These are phyloP conservation scores for Eubucco bourcierii DNA, from an alignment of 2,113 vertebrate genomes.

Conservation along the genomic window DNA sequence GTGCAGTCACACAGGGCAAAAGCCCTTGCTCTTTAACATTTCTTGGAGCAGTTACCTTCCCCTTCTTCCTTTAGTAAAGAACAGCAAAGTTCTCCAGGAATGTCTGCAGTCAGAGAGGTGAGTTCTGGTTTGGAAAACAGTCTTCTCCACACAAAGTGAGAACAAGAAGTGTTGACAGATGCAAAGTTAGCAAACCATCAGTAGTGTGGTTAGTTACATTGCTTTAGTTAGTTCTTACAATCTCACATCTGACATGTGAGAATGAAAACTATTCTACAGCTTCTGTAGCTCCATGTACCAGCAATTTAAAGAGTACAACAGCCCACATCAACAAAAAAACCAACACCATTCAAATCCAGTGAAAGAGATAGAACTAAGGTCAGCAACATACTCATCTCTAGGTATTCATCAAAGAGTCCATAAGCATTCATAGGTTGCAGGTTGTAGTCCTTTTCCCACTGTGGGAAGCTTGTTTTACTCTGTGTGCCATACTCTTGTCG, in stretches of 20 bases:
- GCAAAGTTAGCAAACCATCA: not conserved
- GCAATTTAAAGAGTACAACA: not conserved
- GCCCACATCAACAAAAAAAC: not conserved
- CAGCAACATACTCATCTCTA: constrained; percentile 92
- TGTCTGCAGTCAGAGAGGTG: not conserved
- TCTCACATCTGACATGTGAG: not conserved
- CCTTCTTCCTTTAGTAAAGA: not conserved
- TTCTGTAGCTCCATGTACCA: not conserved
- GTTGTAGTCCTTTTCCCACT: constrained; percentile 95
- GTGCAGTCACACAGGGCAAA: not conserved
- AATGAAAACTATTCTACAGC: not conserved
- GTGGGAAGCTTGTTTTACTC: constrained; percentile 81
- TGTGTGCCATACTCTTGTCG: constrained; percentile 82
- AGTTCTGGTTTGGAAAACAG: not conserved
- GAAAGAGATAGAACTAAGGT: not conserved
- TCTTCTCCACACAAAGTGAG: not conserved
- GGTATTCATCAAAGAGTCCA: constrained; percentile 95
- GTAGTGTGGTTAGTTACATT: not conserved
- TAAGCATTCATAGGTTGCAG: constrained; percentile 93
- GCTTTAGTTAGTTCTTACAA: not conserved
- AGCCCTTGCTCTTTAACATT: not conserved
- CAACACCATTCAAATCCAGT: not conserved
- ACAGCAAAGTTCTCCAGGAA: not conserved
- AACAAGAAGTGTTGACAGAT: not conserved
- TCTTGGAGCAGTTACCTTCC: not conserved